These are phyloP conservation scores for Microplitis demolitor DNA, from an alignment of 1,140 invertebrate genomes.

Conservation along the genomic window DNA sequence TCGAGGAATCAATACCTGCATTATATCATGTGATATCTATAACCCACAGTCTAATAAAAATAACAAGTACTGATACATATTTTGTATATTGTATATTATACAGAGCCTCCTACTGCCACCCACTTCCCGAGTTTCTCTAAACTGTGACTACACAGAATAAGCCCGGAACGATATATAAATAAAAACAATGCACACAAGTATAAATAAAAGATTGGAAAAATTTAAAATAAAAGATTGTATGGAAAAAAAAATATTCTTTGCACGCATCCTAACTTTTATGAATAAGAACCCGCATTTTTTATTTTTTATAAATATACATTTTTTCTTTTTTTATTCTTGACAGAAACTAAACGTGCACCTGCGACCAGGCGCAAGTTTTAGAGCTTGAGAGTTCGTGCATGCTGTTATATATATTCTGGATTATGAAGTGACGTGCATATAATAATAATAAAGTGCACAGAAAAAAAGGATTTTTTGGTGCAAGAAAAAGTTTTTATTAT, in stretches of 20 bases:
- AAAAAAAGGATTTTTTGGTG: neutral
- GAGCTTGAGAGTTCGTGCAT: slow-evolving; percentile 8
- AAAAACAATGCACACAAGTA: neutral
- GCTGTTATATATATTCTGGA: slow-evolving; percentile 13
- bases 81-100: no score
- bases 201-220: neutral
- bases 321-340: neutral
- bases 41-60: neutral
- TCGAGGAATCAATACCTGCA: slow-evolving; percentile 19
- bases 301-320: neutral
- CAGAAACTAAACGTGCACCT: neutral
- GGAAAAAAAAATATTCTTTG: neutral
- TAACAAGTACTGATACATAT: no score
- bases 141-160: no score
- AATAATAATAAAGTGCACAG: no score
- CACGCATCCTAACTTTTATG: neutral
- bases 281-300: neutral
- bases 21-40: neutral
- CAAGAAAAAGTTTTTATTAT: no score
- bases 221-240: neutral
- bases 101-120: neutral
- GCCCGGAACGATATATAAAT: neutral
- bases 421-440: slow-evolving; percentile 5
- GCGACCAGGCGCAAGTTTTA: neutral
- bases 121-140: neutral